A percentile compares a stretch with the other conserved stretches of the same genome.
Evolutionary conservation across 2,113 vertebrate species (phyloP).

Genomic region (Stegostoma tigrinum): DNA sequence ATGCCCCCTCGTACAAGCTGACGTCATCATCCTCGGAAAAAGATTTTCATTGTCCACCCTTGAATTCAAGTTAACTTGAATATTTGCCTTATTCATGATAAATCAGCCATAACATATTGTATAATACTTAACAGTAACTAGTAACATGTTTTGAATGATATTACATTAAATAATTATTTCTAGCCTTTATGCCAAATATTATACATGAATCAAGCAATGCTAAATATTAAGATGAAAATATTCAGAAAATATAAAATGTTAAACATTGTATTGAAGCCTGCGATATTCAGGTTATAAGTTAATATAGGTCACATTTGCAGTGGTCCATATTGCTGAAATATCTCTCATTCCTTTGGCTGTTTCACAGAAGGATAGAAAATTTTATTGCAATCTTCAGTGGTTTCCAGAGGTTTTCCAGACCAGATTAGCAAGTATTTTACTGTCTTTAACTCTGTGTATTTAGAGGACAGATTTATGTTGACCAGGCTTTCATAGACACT

Average conservation of each 20-base stretch:
- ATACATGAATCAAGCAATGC: neutral
- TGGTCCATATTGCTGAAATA: neutral
- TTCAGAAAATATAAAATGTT: neutral
- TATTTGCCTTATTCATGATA: neutral
- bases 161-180: neutral
- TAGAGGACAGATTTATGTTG: neutral
- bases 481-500: too few relatives aligned
- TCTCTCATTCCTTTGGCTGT: neutral
- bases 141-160: neutral
- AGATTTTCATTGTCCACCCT: too few relatives aligned
- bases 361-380: too few relatives aligned
- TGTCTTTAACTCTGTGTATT: neutral
- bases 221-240: neutral
- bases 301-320: neutral
- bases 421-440: neutral
- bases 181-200: neutral
- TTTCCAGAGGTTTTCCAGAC: too few relatives aligned
- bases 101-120: neutral
- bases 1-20: too few relatives aligned
- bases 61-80: neutral
- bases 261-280: neutral
- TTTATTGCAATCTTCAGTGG: too few relatives aligned
- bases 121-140: neutral
- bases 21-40: too few relatives aligned
- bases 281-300: neutral